Evolutionary conservation across 1,140 invertebrate species (phyloP).

Genomic region (Cyclargus thomasi): DNA sequence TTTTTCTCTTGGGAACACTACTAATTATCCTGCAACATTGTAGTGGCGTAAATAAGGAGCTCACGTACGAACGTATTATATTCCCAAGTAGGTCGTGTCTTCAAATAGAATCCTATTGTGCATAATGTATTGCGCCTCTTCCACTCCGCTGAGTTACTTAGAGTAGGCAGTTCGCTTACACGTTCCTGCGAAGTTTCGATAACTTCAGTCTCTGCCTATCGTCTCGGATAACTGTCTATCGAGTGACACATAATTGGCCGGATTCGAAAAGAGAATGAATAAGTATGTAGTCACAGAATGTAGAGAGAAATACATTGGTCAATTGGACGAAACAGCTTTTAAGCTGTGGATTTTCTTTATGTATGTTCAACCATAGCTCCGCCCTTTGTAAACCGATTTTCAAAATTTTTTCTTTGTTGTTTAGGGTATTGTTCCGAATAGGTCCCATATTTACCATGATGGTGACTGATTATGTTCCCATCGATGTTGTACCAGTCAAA

Average conservation of each 20-base stretch:
- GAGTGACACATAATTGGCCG: not conserved
- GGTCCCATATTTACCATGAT: too few species aligned
- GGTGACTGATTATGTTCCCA: too few species aligned
- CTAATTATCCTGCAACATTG: not conserved
- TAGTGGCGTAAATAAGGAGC: not conserved
- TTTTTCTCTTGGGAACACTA: not conserved
- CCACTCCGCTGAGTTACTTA: constrained; percentile 2
- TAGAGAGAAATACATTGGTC: too few species aligned
- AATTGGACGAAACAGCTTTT: too few species aligned
- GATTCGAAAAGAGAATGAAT: not conserved
- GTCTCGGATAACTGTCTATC: not conserved
- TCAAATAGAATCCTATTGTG: constrained; percentile 12
- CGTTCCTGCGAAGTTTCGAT: constrained; percentile 9
- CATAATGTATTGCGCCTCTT: constrained; percentile 12
- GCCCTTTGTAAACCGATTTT: too few species aligned
- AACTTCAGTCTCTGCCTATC: not conserved
- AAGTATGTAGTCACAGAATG: not conserved
- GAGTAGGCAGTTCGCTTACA: constrained; percentile 11
- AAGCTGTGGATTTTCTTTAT: not conserved
- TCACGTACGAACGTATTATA: not conserved
- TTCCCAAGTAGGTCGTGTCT: constrained; percentile 13
- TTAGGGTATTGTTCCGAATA: too few species aligned
- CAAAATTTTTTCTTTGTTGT: too few species aligned
- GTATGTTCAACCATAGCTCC: too few species aligned
- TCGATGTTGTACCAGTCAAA: too few species aligned